phyloP scores from a whole-genome alignment of 2,797 vertebrate species.

The Macroramphosus scolopax region DNA sequence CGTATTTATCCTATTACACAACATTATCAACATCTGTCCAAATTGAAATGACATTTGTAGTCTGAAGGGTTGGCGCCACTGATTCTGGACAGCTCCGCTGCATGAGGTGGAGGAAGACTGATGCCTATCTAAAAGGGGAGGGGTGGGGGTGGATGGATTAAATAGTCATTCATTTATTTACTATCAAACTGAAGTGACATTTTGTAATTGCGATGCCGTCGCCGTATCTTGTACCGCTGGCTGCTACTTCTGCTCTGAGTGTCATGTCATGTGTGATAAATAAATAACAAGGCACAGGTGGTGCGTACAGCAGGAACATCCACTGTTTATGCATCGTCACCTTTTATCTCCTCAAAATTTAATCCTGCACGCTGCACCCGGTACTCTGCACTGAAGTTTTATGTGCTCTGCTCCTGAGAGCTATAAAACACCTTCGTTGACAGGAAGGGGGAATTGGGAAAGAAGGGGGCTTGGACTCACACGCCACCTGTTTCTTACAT shows the following conservation, averaged over 20 bases:
- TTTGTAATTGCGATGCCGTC: constrained; percentile 25
- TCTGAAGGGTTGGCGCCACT: no score
- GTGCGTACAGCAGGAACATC: constrained; percentile 25
- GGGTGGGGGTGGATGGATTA: background rate
- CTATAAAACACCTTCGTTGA: constrained; percentile 24
- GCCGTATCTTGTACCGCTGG: constrained; percentile 26
- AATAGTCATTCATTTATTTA: constrained; percentile 38
- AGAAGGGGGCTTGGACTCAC: constrained; percentile 14
- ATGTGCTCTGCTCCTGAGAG: constrained; percentile 35
- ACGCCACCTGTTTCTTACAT: constrained; percentile 29
- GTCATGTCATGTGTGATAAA: constrained; percentile 25
- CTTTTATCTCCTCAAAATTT: constrained; percentile 42
- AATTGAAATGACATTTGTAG: no score
- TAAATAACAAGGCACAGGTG: constrained; percentile 33
- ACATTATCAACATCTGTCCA: no score
- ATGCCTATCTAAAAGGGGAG: constrained; percentile 2
- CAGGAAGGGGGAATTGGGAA: background rate
- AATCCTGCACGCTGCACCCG: constrained; percentile 29
- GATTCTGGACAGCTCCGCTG: no score
- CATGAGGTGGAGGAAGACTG: constrained; percentile 10
- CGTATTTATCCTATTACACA: no score
- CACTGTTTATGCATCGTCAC: constrained; percentile 53
- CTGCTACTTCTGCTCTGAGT: constrained; percentile 23
- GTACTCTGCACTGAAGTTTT: no score
- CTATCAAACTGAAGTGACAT: constrained; percentile 40